Conservation (phyloP, 2,797 vertebrate species). For the Poeciliopsis paucimaculata region DNA sequence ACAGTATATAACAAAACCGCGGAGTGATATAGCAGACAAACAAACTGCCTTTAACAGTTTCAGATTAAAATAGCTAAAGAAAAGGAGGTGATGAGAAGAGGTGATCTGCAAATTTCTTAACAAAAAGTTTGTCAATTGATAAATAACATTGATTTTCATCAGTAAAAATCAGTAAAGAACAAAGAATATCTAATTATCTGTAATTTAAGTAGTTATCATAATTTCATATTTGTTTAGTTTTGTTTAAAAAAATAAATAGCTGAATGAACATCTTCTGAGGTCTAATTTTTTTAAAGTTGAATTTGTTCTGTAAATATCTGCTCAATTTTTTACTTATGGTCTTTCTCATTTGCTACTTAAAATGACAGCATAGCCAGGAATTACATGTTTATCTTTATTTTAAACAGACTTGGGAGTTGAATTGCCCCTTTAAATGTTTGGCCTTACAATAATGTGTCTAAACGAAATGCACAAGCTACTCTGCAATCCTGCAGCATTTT, state of each 20-base stretch:
- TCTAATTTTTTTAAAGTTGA: not conserved
- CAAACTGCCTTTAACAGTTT: not conserved
- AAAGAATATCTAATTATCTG: not conserved
- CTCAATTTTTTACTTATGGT: not conserved
- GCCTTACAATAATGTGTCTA: constrained; percentile 30
- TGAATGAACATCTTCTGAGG: not conserved
- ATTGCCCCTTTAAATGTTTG: constrained; percentile 8
- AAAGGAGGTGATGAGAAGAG: not conserved
- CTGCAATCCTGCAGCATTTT: constrained; percentile 21
- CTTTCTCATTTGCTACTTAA: not conserved
- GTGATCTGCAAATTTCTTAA: not conserved
- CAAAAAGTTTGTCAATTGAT: not conserved
- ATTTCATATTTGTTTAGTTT: not conserved
- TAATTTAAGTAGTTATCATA: not conserved
- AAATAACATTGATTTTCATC: not conserved
- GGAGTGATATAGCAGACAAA: not conserved
- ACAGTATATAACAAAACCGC: not conserved
- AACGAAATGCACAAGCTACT: constrained; percentile 6
- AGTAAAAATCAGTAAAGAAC: not conserved
- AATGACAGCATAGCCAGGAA: not conserved
- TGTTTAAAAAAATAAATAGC: not conserved
- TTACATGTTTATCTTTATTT: not conserved
- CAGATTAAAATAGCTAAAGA: not conserved
- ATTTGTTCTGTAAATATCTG: not conserved
- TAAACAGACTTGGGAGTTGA: not conserved